Base-by-base conservation (phyloP, 2,888 invertebrate genomes). In the Brachypalpus laphriformis region DNA sequence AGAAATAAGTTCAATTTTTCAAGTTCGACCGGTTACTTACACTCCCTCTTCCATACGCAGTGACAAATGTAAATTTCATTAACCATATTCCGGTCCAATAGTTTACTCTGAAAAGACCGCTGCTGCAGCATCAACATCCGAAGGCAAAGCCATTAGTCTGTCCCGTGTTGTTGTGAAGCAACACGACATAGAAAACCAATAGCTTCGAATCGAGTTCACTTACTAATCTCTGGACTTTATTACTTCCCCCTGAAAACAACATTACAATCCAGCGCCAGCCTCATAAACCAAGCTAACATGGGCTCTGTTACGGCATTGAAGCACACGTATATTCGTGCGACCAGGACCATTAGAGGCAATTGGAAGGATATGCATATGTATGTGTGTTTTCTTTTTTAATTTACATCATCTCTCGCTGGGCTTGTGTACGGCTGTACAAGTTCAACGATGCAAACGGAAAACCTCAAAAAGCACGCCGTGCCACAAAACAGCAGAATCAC, bases 161-260 rank as follows among this genome's bases (percentile, higher is more conserved):
- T 31, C 54, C 68, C 68, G 40, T 61, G 28, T 65, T 59, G 37
- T 59, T 51, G 49, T 47, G 63, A 70, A 45, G 34, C 37, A 4
- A 56, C 37, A 37, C 3, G 47, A n/a, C n/a, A 3, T 59, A 57
- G 25, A 45, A 51, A 54, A 59, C 66, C 54, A 42, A 54, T 61
- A 49, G 65, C 45, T 77, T 66, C 54, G 28, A 82, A 47, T 65
- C 59, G 51, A 72, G 66, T 78, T 74, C 72, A 78, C 78, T 83
- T 83, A 78, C 78, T 83, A 83, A 78, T 78, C 82, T 78, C 72
- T 74, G 82, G 82, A 83, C 78, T 78, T 82, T 72, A 83, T 78
- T 83, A 78, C 82, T 68, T 68, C 31, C 66, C 54, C 8, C 20
- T 54, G 22, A 14, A 57, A 81, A 70, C 51, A 63, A 40, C 70